These are phyloP conservation scores for Abrostola triplasia DNA, from an alignment of 2,888 invertebrate genomes.

Conservation along the genomic window DNA sequence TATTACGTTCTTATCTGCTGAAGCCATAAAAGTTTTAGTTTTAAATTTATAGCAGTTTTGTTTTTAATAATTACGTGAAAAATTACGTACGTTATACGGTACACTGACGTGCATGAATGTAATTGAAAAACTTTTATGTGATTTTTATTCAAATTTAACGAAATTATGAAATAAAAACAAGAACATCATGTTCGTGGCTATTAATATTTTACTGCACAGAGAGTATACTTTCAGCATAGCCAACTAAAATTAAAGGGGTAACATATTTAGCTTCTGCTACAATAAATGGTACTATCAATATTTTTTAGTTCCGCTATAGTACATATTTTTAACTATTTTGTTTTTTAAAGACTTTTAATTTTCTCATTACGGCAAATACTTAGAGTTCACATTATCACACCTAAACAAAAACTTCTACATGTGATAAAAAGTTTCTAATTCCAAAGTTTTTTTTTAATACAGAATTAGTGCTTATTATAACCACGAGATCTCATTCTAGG, in stretches of 20 bases:
- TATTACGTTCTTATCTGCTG: not conserved
- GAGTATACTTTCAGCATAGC: constrained; percentile 63
- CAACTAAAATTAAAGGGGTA: constrained; percentile 60
- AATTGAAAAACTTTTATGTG: constrained; percentile 59
- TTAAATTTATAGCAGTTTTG: constrained; percentile 17
- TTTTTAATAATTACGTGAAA: constrained; percentile 20
- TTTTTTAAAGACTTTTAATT: not conserved
- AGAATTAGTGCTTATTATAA: too few relatives aligned
- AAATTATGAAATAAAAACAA: constrained; percentile 61
- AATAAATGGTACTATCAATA: not conserved
- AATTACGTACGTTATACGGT: constrained; percentile 17
- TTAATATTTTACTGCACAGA: constrained; percentile 65
- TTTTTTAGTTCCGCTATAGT: not conserved
- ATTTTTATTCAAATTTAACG: constrained; percentile 59
- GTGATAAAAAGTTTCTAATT: too few relatives aligned
- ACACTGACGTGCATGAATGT: constrained; percentile 53
- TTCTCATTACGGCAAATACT: not conserved
- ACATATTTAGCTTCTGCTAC: constrained; percentile 43
- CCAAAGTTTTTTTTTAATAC: too few relatives aligned
- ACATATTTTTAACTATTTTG: not conserved
- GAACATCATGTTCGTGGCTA: constrained; percentile 64
- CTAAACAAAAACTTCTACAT: too few relatives aligned
- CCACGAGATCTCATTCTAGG: too few relatives aligned
- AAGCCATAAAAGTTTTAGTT: not conserved
- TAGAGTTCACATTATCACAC: too few relatives aligned